Conservation (phyloP, 1,140 invertebrate genomes). For the Plutomurus gul region DNA sequence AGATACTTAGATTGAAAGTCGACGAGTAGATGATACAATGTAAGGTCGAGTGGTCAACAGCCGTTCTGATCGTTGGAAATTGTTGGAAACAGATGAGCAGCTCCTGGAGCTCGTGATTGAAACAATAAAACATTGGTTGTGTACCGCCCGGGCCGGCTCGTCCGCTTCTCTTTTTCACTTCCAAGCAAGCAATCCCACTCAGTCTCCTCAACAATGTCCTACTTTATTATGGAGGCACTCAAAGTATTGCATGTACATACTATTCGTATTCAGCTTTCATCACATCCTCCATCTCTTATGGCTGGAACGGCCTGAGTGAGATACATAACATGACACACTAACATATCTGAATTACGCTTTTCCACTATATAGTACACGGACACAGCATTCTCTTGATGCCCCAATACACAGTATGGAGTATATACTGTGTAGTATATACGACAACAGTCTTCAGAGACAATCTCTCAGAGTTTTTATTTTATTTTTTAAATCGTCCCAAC, state of each 20-base stretch:
- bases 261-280: too few relatives aligned
- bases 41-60: slow-evolving; percentile 44
- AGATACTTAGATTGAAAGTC: background rate
- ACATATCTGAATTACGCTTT: too few relatives aligned
- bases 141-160: slow-evolving; percentile 1
- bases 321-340: too few relatives aligned
- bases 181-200: background rate
- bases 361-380: too few relatives aligned
- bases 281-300: too few relatives aligned
- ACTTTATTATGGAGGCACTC: too few relatives aligned
- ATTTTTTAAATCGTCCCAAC: background rate
- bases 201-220: background rate
- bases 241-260: too few relatives aligned
- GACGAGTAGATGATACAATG: slow-evolving; percentile 34
- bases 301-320: too few relatives aligned
- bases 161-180: background rate
- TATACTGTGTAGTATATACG: too few relatives aligned
- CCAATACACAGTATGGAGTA: too few relatives aligned
- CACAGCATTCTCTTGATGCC: too few relatives aligned
- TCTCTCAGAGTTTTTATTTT: background rate
- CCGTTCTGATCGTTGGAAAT: slow-evolving; percentile 39
- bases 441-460: too few relatives aligned
- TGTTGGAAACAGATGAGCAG: slow-evolving; percentile 41
- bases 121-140: slow-evolving; percentile 50
- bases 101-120: slow-evolving; percentile 49